These are phyloP conservation scores for Aldabrachelys gigantea DNA, from an alignment of 2,113 vertebrate species.

Conservation along the genomic window DNA sequence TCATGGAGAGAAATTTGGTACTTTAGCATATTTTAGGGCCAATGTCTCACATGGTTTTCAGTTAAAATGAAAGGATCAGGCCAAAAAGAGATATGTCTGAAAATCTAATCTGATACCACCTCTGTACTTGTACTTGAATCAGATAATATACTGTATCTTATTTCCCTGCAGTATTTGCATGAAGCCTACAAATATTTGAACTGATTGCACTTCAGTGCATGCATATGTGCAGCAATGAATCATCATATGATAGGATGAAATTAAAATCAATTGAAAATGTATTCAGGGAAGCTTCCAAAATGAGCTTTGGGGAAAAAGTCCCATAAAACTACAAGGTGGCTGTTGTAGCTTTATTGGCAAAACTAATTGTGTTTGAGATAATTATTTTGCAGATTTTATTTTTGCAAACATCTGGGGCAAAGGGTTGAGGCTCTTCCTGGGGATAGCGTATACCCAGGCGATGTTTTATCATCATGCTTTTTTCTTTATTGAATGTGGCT, in stretches of 20 bases:
- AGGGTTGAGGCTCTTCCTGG: background rate
- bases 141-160: background rate
- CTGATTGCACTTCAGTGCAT: slow-evolving; percentile 18
- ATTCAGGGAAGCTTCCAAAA: slow-evolving; percentile 29
- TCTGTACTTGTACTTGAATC: background rate
- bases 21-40: background rate
- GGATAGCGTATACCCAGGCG: background rate
- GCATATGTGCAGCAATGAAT: slow-evolving; percentile 42
- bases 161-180: slow-evolving; percentile 49
- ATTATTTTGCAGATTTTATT: background rate
- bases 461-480: background rate
- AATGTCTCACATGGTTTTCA: background rate
- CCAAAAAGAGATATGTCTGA: background rate
- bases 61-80: background rate
- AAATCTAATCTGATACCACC: background rate
- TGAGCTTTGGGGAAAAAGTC: background rate
- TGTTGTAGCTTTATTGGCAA: background rate
- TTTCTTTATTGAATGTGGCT: background rate
- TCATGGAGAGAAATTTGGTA: background rate
- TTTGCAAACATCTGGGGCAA: background rate
- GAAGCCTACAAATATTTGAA: slow-evolving; percentile 67
- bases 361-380: background rate
- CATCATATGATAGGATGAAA: slow-evolving; percentile 40
- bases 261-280: slow-evolving; percentile 60
- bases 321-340: background rate